These are phyloP conservation scores for Galaxea fascicularis DNA, from an alignment of 92 coral and sea anemone genomes.

Conservation along the genomic window DNA sequence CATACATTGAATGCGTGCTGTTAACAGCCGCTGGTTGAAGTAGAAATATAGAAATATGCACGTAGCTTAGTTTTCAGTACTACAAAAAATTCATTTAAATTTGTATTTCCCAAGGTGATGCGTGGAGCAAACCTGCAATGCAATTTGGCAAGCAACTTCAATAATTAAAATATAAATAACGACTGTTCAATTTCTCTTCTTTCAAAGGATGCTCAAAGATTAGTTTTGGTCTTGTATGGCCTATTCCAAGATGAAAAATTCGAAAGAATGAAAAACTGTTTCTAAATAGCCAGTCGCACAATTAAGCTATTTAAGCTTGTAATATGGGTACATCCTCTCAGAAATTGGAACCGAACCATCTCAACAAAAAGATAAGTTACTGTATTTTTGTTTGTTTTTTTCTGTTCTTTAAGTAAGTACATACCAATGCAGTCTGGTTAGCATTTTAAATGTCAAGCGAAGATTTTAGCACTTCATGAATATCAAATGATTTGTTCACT, in stretches of 20 bases:
- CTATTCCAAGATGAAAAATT: too few relatives aligned
- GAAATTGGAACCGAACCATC: background rate
- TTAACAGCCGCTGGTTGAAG: background rate
- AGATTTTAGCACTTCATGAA: background rate
- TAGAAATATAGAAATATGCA: slow-evolving; percentile 24
- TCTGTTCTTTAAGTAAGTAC: background rate
- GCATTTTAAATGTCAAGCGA: background rate
- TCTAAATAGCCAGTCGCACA: background rate
- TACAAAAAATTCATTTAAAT: too few relatives aligned
- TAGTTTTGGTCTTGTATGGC: background rate
- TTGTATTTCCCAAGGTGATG: slow-evolving; percentile 13
- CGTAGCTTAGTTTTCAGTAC: background rate
- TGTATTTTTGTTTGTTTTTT: background rate
- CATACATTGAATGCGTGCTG: background rate
- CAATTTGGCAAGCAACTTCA: slow-evolving; percentile 21
- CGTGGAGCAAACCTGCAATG: slow-evolving; percentile 5
- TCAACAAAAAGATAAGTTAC: background rate
- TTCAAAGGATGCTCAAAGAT: background rate
- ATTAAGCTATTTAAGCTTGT: slow-evolving; percentile 5
- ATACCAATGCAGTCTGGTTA: too few relatives aligned
- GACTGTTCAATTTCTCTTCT: background rate
- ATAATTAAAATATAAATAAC: slow-evolving; percentile 13
- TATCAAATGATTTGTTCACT: background rate
- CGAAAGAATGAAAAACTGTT: background rate
- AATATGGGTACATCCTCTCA: background rate